Base-by-base conservation (phyloP, 1,140 invertebrate species). In the Argopecten irradians region DNA sequence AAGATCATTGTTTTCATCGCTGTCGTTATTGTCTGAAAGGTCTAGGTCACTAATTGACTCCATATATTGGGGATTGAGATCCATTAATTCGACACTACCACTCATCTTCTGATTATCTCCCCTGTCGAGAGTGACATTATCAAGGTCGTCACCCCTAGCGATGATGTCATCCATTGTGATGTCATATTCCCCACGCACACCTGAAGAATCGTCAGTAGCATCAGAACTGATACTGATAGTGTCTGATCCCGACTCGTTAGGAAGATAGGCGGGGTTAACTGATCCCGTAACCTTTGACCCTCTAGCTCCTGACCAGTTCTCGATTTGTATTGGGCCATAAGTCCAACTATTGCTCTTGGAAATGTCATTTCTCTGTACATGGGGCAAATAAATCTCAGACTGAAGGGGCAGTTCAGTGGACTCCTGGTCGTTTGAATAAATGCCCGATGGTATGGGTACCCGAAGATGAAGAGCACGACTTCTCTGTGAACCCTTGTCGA, bases 351-450 rank as follows among this genome's bases (percentile, higher is more conserved):
- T 82, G 22, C 71, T 86, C 55, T 71, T 71, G 1, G 55, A 8
- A 16, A 34, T 28, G 82, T 46, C 34, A 84, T 84, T 35, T 36
- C 33, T 84, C 33, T 84, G 34, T 22, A 84, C 34, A 14, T 84
- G 33, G 3, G 86, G 90, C 33, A 91, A 89, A 34, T 90, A 91
- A 32, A 90, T 91, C 55, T 91, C 88, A 34, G 82, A 86, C 33
- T 90, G 92, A 34, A 92, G 39, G 14, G 88, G 46, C 84, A 86
- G 87, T 35, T 71, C 87, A 34, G 46, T 84, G 9, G 84, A 88
- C 34, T 88, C 35, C 33, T n/a, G 34, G 43, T 34, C 39, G 19
- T 28, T 39, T 34, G 39, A 35, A 32, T 43, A 28, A 71, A 43
- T 55, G 22, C 11, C n/a, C 11, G 43, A 82, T 36, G 82, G 43